Evolutionary conservation across 2,797 vertebrate genomes (phyloP), one percentile per base, ranked within the genome.

Genomic region (Phrynocephalus vlangalii): DNA sequence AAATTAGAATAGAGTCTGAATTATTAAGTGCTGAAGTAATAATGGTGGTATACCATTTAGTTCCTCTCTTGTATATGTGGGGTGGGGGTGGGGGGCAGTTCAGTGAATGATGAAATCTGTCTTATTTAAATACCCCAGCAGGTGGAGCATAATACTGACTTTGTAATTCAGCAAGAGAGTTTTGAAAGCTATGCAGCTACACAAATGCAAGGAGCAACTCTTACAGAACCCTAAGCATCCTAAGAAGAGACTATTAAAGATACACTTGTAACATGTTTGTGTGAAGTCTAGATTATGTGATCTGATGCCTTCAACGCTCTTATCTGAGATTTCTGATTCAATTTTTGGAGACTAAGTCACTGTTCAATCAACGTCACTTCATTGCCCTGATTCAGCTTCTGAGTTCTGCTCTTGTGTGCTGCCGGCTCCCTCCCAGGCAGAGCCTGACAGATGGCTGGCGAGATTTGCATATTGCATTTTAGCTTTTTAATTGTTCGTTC

Each of bases 101-200:
- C 28, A 0, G 3, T 28, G 2, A 30, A 67, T 33, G 3, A 33
- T 48, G 28, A 44, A 48, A 20, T 71, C 18, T 82, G 91, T 77
- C 79, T 60, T 92, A 92, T 85, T 84, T 81, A 38, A 15, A 56
- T 9, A 2, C 6, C 84, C 94, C 95, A 93, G 93, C 73, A 95
- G 95, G 90, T 95, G 94, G 95, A 90, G 91, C 85, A 52, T 7
- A 38, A 26, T 84, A 1, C 56, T 66, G 80, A 13, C 38, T 6
- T 84, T 85, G 83, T 79, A 26, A 6, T 79, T 71, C 80, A 66
- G 33, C 10, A 79, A 50, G 28, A 70, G 30, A 44, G 56, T 56
- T 73, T 71, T 44, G 82, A 82, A 82, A n/a, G 6, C 28, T 18
- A 70, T 81, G 60, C 24, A 56, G 44, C 67, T 56, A 75, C 28